These are phyloP conservation scores for Lottia scabra DNA, from an alignment of 2,888 invertebrate genomes.

Conservation along the genomic window DNA sequence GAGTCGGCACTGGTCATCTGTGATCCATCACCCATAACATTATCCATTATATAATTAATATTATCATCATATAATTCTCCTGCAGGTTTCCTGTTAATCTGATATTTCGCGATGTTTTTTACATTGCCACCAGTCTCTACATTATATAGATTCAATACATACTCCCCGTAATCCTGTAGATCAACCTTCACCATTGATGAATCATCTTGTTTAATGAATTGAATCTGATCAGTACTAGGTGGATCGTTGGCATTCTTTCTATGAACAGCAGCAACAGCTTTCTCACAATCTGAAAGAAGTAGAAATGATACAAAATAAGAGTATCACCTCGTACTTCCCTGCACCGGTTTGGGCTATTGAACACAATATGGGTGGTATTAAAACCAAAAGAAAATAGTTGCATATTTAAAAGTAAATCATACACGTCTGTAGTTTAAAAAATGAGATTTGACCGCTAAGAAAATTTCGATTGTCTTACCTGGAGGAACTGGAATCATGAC, in stretches of 20 bases:
- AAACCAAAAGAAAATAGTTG: too few relatives aligned
- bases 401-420: too few relatives aligned
- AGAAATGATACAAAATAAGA: too few relatives aligned
- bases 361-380: too few relatives aligned
- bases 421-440: too few relatives aligned
- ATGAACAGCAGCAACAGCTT: constrained; percentile 54
- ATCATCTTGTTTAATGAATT: constrained; percentile 47
- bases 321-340: too few relatives aligned
- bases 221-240: constrained; percentile 44
- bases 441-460: too few relatives aligned
- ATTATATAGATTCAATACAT: constrained; percentile 57
- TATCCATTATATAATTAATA: constrained; percentile 53
- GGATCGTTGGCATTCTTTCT: constrained; percentile 57
- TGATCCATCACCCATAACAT: constrained; percentile 31
- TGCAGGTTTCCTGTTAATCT: constrained; percentile 54
- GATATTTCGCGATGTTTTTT: constrained; percentile 56
- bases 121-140: constrained; percentile 38
- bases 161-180: constrained; percentile 60
- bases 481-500: constrained; percentile 54
- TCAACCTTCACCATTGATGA: constrained; percentile 48
- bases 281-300: constrained; percentile 30
- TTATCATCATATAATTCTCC: constrained; percentile 54
- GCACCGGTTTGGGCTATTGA: too few relatives aligned
- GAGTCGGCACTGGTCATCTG: not conserved
- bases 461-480: constrained; percentile 16